phyloP scores from a whole-genome alignment of 2,113 vertebrate species.

The Ophiodon elongatus region DNA sequence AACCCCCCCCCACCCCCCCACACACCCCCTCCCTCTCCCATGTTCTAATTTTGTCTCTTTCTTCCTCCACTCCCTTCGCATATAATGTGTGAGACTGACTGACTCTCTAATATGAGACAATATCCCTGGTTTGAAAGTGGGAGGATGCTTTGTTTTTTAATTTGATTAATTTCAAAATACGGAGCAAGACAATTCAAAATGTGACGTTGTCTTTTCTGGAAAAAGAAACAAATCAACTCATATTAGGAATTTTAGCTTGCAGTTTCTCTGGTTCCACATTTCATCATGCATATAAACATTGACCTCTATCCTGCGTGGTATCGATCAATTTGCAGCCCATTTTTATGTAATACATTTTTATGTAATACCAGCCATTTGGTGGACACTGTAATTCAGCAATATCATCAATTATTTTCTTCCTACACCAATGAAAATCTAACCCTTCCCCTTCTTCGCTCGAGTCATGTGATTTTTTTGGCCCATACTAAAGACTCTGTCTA shows the following conservation, averaged over 20 bases:
- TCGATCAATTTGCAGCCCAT: constrained; percentile 32
- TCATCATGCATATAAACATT: constrained; percentile 36
- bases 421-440: background rate
- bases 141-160: constrained; percentile 15
- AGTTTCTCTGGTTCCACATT: constrained; percentile 32
- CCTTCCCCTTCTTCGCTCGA: background rate
- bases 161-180: background rate
- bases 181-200: constrained; percentile 12
- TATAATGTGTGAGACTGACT: constrained; percentile 67
- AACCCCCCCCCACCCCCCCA: constrained; percentile 73
- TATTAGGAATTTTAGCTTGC: constrained; percentile 20
- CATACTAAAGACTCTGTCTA: constrained; percentile 35
- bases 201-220: background rate
- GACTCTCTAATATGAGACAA: constrained; percentile 70
- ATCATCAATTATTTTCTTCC: background rate
- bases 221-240: constrained; percentile 1
- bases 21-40: constrained; percentile 54
- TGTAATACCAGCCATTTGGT: constrained; percentile 21
- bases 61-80: constrained; percentile 65
- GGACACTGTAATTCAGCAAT: constrained; percentile 39
- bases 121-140: constrained; percentile 48
- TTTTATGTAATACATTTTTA: constrained; percentile 47
- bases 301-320: constrained; percentile 35
- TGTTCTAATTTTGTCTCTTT: constrained; percentile 78
- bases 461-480: constrained; percentile 34